Base-by-base conservation (phyloP, 1,140 invertebrate genomes). In the Aphis gossypii region DNA sequence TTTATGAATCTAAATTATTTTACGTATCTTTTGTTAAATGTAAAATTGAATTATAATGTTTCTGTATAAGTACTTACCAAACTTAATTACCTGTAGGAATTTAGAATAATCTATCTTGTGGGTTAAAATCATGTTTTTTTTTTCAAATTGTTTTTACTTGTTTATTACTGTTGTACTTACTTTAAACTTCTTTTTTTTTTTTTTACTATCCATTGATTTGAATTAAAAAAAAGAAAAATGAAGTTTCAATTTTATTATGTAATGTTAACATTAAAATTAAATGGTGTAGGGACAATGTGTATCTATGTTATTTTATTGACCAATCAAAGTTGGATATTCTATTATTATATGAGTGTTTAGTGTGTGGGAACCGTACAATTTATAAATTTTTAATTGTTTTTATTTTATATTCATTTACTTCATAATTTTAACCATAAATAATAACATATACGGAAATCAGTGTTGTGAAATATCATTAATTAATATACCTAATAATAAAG, bases 381-480 rank as follows among this genome's bases (percentile, higher is more conserved):
- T 38, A 21, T 56, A 89, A 89, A 76, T n/a, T n/a, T 14, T n/a
- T 76, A 11, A 38, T 35, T 41, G 51, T 41, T 89, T 89, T 89
- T 89, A 41, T 89, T 89, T 56, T 89, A 21, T 89, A 56, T 56
- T 89, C 7, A 35, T 68, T 90, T 44, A 44, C 14, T 35, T 89
- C n/a, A 54, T 89, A 56, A 89, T 56, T 56, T 41, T 90, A 60
- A 68, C 38, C 18, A 56, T 44, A 68, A 46, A 90, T 51, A 56
- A 68, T 90, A 68, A 90, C 20, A 60, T 68, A 68, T 90, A 90
- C 89, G 89, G 89, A 90, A 90, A 68, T 68, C 89, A 90, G 89
- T 60, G 89, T 90, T 90, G 89, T 90, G 89, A 90, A 90, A 60
- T 90, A 90, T 90, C 89, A 68, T 90, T 90, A 56, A 90, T 90